Conservation (phyloP, 2,888 invertebrate genomes). For the Griposia aprilina region DNA sequence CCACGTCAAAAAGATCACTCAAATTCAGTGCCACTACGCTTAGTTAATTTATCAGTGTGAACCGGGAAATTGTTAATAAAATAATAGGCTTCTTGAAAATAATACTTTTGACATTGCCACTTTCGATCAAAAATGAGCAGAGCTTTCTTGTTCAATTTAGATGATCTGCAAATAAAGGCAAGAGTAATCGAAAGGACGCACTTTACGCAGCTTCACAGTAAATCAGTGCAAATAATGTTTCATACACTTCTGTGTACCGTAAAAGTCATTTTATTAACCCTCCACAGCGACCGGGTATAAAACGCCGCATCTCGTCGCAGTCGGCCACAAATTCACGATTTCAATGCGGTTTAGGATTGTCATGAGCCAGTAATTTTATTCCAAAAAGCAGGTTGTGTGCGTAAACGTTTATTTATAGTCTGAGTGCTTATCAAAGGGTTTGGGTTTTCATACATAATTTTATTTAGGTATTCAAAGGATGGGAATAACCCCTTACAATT, state of each 20-base stretch:
- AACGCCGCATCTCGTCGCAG: background rate
- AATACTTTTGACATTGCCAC: background rate
- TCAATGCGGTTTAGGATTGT: conserved; percentile 14
- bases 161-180: background rate
- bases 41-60: background rate
- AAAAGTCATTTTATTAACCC: conserved; percentile 43
- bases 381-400: background rate
- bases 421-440: conserved; percentile 1
- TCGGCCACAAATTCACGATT: conserved; percentile 36
- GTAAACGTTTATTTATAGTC: conserved; percentile 14
- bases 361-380: conserved; percentile 10
- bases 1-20: conserved; percentile 4
- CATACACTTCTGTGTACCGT: conserved; percentile 15
- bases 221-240: conserved; percentile 35
- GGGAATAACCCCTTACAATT: background rate
- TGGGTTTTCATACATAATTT: conserved; percentile 21
- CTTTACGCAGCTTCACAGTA: background rate
- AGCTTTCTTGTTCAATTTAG: background rate
- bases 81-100: background rate
- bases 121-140: background rate
- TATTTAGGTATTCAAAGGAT: conserved; percentile 16
- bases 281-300: conserved; percentile 11
- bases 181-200: background rate
- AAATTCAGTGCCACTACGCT: conserved; percentile 1
- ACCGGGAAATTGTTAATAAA: background rate